These are phyloP conservation scores for Irena cyanogastra DNA, from an alignment of 2,113 vertebrate species.

Conservation along the genomic window DNA sequence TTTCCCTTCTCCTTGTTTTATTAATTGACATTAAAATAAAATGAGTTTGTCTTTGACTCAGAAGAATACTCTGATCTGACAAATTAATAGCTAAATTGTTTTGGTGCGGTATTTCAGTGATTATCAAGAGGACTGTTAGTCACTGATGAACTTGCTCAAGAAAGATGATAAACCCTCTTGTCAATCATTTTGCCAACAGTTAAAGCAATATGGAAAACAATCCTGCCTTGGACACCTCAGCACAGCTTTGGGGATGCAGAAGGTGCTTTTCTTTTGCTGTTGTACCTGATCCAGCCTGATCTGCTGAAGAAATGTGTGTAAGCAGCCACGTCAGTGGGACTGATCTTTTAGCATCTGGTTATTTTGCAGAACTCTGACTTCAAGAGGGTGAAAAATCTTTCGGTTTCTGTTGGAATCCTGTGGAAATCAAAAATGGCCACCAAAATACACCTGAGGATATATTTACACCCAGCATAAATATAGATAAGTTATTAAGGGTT, in stretches of 20 bases:
- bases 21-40: slow-evolving; percentile 31
- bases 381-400: not conserved
- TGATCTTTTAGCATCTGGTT: not conserved
- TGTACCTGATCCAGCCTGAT: not conserved
- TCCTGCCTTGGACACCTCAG: not conserved
- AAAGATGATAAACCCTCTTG: not conserved
- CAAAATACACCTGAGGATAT: not conserved
- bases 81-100: slow-evolving; percentile 45
- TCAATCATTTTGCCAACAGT: not conserved
- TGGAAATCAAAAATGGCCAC: not conserved
- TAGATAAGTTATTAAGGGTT: not conserved
- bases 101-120: not conserved
- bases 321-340: not conserved
- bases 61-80: slow-evolving; percentile 31
- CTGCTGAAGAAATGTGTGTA: not conserved
- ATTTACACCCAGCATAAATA: not conserved
- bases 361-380: not conserved
- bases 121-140: not conserved
- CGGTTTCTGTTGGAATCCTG: not conserved
- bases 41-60: slow-evolving; percentile 26
- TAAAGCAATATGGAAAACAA: not conserved
- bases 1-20: not conserved
- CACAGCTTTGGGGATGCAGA: not conserved
- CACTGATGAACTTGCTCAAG: not conserved
- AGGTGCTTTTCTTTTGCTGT: not conserved